These are phyloP conservation scores for Pangasius sanitwongsei DNA, from an alignment of 2,797 vertebrate genomes.

Conservation along the genomic window DNA sequence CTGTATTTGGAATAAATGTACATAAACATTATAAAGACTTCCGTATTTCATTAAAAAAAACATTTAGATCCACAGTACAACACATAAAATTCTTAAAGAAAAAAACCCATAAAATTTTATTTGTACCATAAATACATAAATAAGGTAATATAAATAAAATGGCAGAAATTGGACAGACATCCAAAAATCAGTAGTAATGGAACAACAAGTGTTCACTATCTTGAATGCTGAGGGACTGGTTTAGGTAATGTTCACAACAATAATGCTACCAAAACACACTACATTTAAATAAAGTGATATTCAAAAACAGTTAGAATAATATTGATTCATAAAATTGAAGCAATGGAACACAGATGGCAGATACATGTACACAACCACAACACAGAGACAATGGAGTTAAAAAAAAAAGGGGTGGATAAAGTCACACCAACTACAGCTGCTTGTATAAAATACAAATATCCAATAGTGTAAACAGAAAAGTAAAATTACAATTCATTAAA, in stretches of 20 bases:
- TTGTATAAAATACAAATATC: slow-evolving; percentile 9
- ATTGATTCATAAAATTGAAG: background rate
- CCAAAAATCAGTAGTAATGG: slow-evolving; percentile 13
- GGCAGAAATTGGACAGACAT: background rate
- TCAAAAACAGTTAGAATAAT: background rate
- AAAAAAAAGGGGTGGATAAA: background rate
- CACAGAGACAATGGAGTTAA: background rate
- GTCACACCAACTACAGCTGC: slow-evolving; percentile 25
- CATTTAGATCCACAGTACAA: background rate
- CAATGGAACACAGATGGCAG: background rate
- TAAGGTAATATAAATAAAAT: slow-evolving; percentile 23
- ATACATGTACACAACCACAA: background rate
- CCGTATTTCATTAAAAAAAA: background rate
- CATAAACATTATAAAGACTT: background rate
- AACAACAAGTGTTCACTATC: slow-evolving; percentile 19
- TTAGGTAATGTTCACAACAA: slow-evolving; percentile 20
- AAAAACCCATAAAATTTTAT: slow-evolving; percentile 25
- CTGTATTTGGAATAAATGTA: slow-evolving; percentile 5
- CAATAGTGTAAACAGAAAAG: slow-evolving; percentile 18
- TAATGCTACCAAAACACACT: background rate
- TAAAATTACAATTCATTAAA: slow-evolving; percentile 1
- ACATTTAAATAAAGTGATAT: slow-evolving; percentile 12
- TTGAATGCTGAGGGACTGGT: background rate
- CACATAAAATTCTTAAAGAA: slow-evolving; percentile 4
- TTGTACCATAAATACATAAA: slow-evolving; percentile 43